Conservation (phyloP, 2,888 invertebrate species). For the Xestia rhomboidea region DNA sequence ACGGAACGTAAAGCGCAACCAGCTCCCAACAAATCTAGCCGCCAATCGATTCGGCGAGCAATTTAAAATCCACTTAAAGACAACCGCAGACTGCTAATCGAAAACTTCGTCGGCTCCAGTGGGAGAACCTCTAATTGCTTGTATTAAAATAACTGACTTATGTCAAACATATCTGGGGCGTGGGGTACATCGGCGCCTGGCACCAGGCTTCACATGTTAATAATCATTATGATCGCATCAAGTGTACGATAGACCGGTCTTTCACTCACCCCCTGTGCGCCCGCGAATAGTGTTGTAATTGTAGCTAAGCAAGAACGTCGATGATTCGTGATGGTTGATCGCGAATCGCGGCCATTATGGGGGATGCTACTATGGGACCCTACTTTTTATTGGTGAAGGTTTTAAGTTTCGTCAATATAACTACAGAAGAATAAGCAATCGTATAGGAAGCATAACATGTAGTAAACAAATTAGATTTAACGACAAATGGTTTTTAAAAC, state of each 20-base stretch:
- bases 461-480: neutral
- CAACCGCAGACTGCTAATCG: conserved; percentile 88
- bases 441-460: neutral
- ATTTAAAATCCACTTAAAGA: conserved; percentile 90
- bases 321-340: conserved; percentile 21
- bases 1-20: conserved; percentile 64
- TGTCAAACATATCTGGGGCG: conserved; percentile 90
- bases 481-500: neutral
- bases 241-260: conserved; percentile 88
- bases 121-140: conserved; percentile 88
- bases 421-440: neutral
- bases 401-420: neutral
- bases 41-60: conserved; percentile 84
- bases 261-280: conserved; percentile 71
- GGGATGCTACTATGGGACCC: neutral
- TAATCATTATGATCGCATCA: conserved; percentile 91
- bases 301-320: conserved; percentile 38
- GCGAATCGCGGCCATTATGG: neutral
- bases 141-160: conserved; percentile 90
- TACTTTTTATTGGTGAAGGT: neutral
- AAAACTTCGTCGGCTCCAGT: conserved; percentile 86
- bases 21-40: conserved; percentile 66
- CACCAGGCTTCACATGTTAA: conserved; percentile 89
- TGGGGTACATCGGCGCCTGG: conserved; percentile 85
- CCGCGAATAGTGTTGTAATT: conserved; percentile 61